These are phyloP conservation scores for Geopemphigus sp. DNA, from an alignment of 1,140 invertebrate species.

Conservation along the genomic window DNA sequence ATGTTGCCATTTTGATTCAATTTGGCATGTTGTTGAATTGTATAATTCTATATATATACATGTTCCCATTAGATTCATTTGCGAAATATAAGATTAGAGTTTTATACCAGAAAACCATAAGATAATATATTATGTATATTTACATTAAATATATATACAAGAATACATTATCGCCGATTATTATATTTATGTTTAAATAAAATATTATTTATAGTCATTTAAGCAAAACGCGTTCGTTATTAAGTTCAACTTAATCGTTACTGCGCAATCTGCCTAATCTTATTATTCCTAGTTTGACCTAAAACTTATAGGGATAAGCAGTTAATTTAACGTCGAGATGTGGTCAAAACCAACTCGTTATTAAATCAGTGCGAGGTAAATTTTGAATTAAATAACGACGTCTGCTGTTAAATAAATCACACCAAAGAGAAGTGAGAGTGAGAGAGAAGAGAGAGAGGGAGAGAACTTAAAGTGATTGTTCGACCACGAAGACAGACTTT, in stretches of 20 bases:
- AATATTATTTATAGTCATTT: conserved; percentile 35
- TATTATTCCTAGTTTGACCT: background rate
- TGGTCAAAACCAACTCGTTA: background rate
- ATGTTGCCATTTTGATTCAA: background rate
- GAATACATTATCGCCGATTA: conserved; percentile 18
- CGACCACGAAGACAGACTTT: background rate
- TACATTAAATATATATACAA: background rate
- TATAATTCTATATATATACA: conserved; percentile 10
- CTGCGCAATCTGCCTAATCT: background rate
- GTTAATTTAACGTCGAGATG: background rate
- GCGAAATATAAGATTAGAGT: background rate
- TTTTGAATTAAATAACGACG: background rate
- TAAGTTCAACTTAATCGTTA: background rate
- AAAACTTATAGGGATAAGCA: background rate
- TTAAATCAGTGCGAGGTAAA: background rate
- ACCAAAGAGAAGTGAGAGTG: too few species aligned
- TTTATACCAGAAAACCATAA: conserved; percentile 12
- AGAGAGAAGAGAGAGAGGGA: too few species aligned
- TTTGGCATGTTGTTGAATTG: conserved; percentile 28
- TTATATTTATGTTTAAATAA: conserved; percentile 19
- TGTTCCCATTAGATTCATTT: conserved; percentile 11
- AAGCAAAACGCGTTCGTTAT: background rate
- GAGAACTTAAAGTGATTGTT: background rate
- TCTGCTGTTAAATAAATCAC: background rate
- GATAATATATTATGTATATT: conserved; percentile 9